Conservation (phyloP, 2,888 invertebrate species). For the Papilio protenor region DNA sequence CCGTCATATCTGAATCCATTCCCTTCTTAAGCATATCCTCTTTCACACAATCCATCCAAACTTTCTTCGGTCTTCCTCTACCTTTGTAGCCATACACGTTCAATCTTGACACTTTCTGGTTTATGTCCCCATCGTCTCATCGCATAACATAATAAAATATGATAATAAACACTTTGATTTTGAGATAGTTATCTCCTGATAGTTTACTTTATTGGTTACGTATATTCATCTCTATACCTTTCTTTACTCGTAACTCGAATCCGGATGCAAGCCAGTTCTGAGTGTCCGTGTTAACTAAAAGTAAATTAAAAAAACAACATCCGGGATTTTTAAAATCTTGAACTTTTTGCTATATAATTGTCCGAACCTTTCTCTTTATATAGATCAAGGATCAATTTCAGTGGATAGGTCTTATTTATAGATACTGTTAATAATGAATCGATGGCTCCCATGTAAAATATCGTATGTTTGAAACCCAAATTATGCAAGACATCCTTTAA, state of each 20-base stretch:
- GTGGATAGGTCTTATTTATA: no score
- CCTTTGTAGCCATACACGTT: no score
- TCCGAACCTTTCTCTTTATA: slow-evolving; percentile 1
- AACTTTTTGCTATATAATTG: slow-evolving; percentile 11
- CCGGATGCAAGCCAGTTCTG: not conserved
- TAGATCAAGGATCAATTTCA: slow-evolving; percentile 12
- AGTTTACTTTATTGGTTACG: not conserved
- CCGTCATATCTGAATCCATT: no score
- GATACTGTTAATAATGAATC: no score
- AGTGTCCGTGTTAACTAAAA: not conserved
- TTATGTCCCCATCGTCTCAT: no score
- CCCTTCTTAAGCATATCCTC: no score
- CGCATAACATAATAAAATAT: no score
- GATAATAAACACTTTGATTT: no score
- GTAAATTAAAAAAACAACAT: slow-evolving; percentile 5
- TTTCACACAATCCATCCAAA: no score
- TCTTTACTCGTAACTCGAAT: not conserved
- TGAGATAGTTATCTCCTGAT: no score
- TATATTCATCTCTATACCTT: not conserved
- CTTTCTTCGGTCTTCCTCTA: no score
- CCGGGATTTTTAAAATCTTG: not conserved
- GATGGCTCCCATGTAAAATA: not conserved
- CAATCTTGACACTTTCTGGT: no score
- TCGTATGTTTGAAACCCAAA: not conserved
- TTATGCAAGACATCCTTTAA: not conserved